A percentile compares a stretch with the other conserved stretches of the same genome.
Conservation (phyloP, 2,797 vertebrate genomes). For the Falco concolor region DNA sequence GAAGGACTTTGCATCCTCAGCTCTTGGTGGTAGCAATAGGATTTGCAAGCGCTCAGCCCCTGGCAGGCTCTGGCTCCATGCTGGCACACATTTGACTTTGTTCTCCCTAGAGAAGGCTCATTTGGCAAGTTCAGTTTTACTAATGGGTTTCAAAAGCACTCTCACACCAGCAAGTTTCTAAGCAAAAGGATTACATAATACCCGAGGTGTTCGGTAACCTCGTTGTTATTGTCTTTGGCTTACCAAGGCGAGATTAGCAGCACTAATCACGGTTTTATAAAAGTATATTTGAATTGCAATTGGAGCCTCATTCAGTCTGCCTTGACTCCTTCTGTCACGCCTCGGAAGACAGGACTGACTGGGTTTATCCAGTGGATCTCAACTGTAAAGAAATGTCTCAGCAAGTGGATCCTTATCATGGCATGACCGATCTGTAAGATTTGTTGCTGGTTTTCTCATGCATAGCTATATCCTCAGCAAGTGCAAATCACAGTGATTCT, state of each 20-base stretch:
- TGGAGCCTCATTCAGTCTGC: not conserved
- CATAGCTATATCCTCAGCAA: not conserved
- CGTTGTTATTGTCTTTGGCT: constrained; percentile 24
- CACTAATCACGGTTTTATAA: not conserved
- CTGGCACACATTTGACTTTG: constrained; percentile 29
- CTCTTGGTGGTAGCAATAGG: not conserved
- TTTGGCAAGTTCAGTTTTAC: constrained; percentile 38
- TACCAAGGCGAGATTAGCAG: not conserved
- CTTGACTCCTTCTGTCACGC: not conserved
- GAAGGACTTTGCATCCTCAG: not conserved
- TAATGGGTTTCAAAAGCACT: constrained; percentile 51
- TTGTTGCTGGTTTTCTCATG: not conserved
- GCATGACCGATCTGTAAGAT: not conserved
- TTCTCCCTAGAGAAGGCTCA: constrained; percentile 40
- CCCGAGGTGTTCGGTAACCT: not conserved
- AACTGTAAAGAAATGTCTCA: not conserved
- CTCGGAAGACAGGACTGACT: not conserved
- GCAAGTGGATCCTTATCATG: not conserved
- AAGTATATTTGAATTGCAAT: constrained; percentile 3
- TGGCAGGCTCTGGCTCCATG: constrained; percentile 7
- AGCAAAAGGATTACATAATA: constrained; percentile 26
- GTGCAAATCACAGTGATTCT: not conserved
- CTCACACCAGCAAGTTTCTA: constrained; percentile 14
- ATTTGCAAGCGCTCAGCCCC: not conserved
- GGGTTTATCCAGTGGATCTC: not conserved